A percentile compares a stretch with the other conserved stretches of the same genome.
These are phyloP conservation scores for Ptychadena robeensis DNA, from an alignment of 2,797 vertebrate genomes.

Conservation along the genomic window DNA sequence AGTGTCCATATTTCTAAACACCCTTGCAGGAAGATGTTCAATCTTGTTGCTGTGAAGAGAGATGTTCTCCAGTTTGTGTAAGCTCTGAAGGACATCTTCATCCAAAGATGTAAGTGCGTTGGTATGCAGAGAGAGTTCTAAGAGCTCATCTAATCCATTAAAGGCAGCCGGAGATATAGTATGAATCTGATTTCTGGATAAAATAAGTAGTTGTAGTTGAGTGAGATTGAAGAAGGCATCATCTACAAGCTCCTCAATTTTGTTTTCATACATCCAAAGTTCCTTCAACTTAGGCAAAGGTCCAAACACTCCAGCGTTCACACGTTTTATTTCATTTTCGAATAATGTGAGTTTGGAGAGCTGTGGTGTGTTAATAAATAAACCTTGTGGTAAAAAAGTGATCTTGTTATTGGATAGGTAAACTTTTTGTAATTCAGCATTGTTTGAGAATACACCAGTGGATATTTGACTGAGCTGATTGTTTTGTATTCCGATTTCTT, in stretches of 20 bases:
- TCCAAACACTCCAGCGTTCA: conserved; percentile 81
- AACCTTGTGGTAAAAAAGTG: conserved; percentile 76
- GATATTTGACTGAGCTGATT: conserved; percentile 82
- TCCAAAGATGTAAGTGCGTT: conserved; percentile 80
- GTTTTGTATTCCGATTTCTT: conserved; percentile 84
- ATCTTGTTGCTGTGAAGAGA: conserved; percentile 89
- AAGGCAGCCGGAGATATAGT: conserved; percentile 79
- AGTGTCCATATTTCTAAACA: conserved; percentile 75
- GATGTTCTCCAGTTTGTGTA: conserved; percentile 84
- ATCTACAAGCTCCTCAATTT: conserved; percentile 77
- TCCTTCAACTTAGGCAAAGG: conserved; percentile 79
- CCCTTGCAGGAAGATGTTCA: conserved; percentile 72
- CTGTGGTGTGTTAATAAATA: conserved; percentile 81
- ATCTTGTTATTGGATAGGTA: conserved; percentile 88
- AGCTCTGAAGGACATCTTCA: conserved; percentile 74
- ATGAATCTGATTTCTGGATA: conserved; percentile 86
- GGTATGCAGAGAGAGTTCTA: conserved; percentile 87
- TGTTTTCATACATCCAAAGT: conserved; percentile 92
- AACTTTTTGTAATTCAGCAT: conserved; percentile 81
- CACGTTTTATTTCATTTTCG: conserved; percentile 80
- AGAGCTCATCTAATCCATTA: conserved; percentile 78
- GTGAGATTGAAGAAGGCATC: conserved; percentile 84
- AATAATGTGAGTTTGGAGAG: conserved; percentile 85
- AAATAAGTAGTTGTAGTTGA: conserved; percentile 81
- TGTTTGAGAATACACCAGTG: conserved; percentile 79